phyloP scores from a whole-genome alignment of 2,113 vertebrate species.

The Heteronetta atricapilla region DNA sequence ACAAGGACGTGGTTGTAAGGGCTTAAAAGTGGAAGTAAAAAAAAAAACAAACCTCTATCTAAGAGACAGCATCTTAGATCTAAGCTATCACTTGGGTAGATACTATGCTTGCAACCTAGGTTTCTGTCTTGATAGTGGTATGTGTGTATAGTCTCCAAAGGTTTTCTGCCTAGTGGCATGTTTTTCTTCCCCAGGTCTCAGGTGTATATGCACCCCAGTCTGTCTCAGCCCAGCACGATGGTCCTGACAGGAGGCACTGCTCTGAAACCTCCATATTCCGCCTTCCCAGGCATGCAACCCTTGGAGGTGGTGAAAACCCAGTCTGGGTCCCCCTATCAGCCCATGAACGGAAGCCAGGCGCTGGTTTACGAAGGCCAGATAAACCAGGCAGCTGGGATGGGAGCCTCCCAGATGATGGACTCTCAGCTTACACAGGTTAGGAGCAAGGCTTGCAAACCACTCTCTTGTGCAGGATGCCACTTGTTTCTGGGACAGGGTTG shows the following conservation, averaged over 20 bases:
- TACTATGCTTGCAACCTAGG: neutral
- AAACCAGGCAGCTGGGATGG: slow-evolving; percentile 88
- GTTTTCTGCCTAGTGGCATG: fast-evolving
- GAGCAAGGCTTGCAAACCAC: neutral
- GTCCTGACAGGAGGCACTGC: slow-evolving; percentile 92
- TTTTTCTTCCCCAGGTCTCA: slow-evolving; percentile 84
- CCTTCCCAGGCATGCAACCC: slow-evolving; percentile 95
- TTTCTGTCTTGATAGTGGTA: fast-evolving
- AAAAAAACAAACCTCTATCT: neutral
- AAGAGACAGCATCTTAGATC: neutral
- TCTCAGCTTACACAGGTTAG: slow-evolving; percentile 96
- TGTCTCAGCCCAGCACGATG: slow-evolving; percentile 95
- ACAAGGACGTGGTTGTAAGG: neutral
- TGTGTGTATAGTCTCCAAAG: neutral
- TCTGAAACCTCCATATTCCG: slow-evolving; percentile 91
- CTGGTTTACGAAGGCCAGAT: slow-evolving; percentile 93
- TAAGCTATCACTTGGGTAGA: neutral
- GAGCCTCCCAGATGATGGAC: slow-evolving; percentile 97
- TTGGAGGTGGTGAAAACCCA: slow-evolving; percentile 95
- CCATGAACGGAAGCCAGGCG: slow-evolving; percentile 92
- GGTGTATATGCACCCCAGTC: slow-evolving; percentile 98
- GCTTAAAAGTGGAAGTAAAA: neutral
- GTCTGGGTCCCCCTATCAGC: slow-evolving; percentile 94
- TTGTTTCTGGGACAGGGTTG: neutral
- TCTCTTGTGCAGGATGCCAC: neutral